Percentiles rank a stretch among this genome's conserved stretches.
These are phyloP conservation scores for Yponomeuta plumbellus DNA, from an alignment of 2,888 invertebrate genomes.

Conservation along the genomic window DNA sequence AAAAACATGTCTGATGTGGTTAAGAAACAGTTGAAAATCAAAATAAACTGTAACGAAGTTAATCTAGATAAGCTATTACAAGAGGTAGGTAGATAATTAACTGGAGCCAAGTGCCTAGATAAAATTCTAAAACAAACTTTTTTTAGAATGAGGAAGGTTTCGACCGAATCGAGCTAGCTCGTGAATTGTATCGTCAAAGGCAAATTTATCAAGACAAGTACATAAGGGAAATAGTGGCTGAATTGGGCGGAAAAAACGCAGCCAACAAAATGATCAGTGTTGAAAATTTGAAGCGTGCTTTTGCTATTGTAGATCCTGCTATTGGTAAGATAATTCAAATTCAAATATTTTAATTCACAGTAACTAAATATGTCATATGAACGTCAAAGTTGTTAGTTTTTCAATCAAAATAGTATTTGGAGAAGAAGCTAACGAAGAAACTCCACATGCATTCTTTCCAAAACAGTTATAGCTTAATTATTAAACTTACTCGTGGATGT, in stretches of 20 bases:
- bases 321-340: conserved; percentile 37
- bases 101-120: background rate
- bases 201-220: conserved; percentile 65
- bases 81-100: conserved; percentile 41
- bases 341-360: background rate
- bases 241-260: conserved; percentile 45
- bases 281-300: conserved; percentile 56
- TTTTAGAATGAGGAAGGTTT: conserved; percentile 67
- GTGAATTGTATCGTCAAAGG: conserved; percentile 62
- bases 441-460: no score
- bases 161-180: conserved; percentile 58
- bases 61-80: conserved; percentile 63
- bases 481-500: no score
- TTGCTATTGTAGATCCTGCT: conserved; percentile 65
- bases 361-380: background rate
- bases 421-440: no score
- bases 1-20: conserved; percentile 60
- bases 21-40: conserved; percentile 64
- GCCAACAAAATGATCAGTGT: conserved; percentile 39
- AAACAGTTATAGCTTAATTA: no score
- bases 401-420: no score
- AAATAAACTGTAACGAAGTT: conserved; percentile 49
- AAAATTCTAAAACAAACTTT: background rate
- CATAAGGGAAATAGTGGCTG: conserved; percentile 59
- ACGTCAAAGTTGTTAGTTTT: no score